Evolutionary conservation across 2,113 vertebrate genomes (phyloP), one percentile per base, ranked within the genome.

Genomic region (Tauraco erythrolophus): DNA sequence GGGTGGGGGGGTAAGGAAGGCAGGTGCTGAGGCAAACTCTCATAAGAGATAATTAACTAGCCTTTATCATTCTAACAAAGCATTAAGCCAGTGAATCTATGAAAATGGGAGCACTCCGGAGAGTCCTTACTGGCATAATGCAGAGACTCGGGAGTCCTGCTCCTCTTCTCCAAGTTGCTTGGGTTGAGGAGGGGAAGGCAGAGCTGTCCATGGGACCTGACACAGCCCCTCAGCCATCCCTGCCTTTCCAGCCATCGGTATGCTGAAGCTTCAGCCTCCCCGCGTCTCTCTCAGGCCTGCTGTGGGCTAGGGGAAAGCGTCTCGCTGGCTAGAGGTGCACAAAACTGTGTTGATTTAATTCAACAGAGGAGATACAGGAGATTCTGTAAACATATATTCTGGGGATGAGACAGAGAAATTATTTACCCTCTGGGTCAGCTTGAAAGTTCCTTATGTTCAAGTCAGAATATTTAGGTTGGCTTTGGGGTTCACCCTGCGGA

Each of bases 61-160:
- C 91, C 96, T 93, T 93, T 97, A 85, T 96, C 93, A 80, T 96
- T 61, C 91, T 92, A 92, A 95, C 79, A 94, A 96, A 97, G 84
- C 89, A 61, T 88, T 92, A 93, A 94, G 82, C 80, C 76, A 88
- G 84, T 94, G 94, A 97, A 96, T 95, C 74, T 41, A 37, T 61
- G 78, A 45, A 84, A 83, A 94, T 66, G n/a, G 84, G 86, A 96
- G 94, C 80, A 41, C 90, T 87, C 82, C 86, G 82, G 96, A 86
- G 88, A 54, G 72, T 56, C 1, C 3, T 91, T 91, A 28, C 69
- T 84, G 72, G 84, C 43, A 48, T 15, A 22, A 64, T 66, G 37
- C 14, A 60, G 80, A 71, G 56, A 33, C 48, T 87, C 33, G 1
- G 1, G 72, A 82, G 69, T 46, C 17, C 12, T 41, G 30, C 31